Percentiles rank a stretch among this genome's conserved stretches.
These are phyloP conservation scores for Callyntrura guangdongensis DNA, from an alignment of 2,888 invertebrate species.

Conservation along the genomic window DNA sequence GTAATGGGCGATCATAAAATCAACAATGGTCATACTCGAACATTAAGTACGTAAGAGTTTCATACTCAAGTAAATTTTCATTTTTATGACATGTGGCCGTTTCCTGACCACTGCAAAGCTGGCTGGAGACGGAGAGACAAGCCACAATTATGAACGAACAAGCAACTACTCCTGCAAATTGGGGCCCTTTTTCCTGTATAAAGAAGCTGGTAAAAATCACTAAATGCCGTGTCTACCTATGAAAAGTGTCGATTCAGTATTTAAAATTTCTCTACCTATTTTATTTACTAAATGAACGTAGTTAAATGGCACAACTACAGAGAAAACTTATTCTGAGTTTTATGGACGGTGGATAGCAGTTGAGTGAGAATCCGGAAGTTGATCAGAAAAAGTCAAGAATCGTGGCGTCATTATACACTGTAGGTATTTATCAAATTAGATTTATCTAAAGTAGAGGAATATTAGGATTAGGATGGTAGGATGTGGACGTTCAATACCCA, in stretches of 20 bases:
- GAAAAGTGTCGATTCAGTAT: neutral
- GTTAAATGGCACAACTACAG: too few species aligned
- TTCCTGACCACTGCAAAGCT: neutral
- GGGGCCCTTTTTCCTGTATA: neutral
- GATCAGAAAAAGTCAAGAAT: slow-evolving; percentile 1
- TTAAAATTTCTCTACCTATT: neutral
- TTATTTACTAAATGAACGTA: too few species aligned
- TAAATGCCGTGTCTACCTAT: too few species aligned
- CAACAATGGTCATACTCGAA: slow-evolving; percentile 7
- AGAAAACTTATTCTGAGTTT: neutral
- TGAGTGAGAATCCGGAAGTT: slow-evolving; percentile 48
- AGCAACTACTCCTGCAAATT: neutral
- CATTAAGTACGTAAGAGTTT: slow-evolving; percentile 1
- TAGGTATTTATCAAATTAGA: too few species aligned
- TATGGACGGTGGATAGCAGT: neutral
- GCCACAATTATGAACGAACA: neutral
- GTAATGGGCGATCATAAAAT: slow-evolving; percentile 64
- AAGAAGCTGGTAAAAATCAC: too few species aligned
- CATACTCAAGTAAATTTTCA: slow-evolving; percentile 42
- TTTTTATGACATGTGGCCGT: slow-evolving; percentile 29
- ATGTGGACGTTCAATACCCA: too few species aligned
- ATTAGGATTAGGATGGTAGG: too few species aligned
- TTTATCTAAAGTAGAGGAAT: too few species aligned
- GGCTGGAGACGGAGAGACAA: neutral
- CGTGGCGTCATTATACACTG: too few species aligned